Conservation (phyloP, 2,797 vertebrate genomes). For the Syndactyla subalaris region DNA sequence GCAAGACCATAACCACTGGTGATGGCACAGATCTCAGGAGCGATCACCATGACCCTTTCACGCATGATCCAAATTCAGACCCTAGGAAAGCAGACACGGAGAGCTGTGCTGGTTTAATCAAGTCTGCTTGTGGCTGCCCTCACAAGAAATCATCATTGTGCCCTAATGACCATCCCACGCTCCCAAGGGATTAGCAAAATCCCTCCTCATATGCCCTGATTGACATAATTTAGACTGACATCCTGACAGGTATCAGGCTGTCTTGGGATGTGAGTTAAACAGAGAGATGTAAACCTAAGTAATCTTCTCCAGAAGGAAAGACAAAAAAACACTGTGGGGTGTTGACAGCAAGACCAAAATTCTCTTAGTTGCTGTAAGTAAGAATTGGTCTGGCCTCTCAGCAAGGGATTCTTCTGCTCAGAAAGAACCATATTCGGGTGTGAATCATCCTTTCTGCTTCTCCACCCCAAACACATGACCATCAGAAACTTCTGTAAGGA, state of each 20-base stretch:
- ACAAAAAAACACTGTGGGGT: neutral
- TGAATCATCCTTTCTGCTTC: slow-evolving; percentile 24
- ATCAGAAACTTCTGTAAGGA: neutral
- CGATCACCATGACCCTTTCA: neutral
- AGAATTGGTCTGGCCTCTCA: neutral
- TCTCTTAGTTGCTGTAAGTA: neutral
- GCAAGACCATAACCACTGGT: fast-evolving
- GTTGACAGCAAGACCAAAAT: slow-evolving; percentile 42
- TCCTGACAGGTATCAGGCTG: neutral
- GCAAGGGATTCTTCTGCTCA: neutral
- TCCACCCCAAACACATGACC: neutral
- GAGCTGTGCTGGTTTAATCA: neutral
- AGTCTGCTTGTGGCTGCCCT: neutral
- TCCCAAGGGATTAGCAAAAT: neutral
- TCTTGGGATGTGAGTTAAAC: neutral
- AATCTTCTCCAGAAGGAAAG: slow-evolving; percentile 4
- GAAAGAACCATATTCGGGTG: slow-evolving; percentile 40
- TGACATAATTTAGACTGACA: neutral
- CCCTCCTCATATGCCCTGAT: neutral
- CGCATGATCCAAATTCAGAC: neutral
- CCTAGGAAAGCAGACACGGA: neutral
- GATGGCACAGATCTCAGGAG: neutral
- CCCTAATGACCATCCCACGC: fast-evolving
- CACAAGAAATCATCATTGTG: neutral
- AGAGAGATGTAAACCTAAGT: neutral